Evolutionary conservation across 2,888 invertebrate genomes (phyloP).

Genomic region (Nemoura dubitans): DNA sequence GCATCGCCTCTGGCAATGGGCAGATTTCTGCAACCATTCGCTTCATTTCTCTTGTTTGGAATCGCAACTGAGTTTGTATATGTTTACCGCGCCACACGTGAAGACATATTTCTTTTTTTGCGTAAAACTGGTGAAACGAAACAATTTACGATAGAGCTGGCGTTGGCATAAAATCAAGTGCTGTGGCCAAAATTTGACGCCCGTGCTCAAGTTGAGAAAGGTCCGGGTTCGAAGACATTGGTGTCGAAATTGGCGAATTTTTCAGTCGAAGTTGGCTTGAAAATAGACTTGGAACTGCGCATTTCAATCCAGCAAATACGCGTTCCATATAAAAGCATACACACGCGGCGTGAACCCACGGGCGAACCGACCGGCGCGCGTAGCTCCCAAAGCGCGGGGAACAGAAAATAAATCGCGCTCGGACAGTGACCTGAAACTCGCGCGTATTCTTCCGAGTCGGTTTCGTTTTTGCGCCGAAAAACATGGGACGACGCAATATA

Average conservation of each 20-base stretch:
- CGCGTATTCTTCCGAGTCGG: not conserved
- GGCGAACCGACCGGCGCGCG: not conserved
- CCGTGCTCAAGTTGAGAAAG: not conserved
- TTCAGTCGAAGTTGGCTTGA: not conserved
- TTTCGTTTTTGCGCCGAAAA: not conserved
- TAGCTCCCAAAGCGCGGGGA: not conserved
- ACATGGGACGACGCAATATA: too few species aligned
- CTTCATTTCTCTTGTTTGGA: too few species aligned
- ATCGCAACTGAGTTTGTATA: too few species aligned
- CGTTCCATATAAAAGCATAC: not conserved
- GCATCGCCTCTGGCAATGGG: too few species aligned
- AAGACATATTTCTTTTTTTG: not conserved
- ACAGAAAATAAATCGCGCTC: not conserved
- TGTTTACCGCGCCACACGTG: too few species aligned
- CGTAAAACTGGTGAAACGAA: not conserved
- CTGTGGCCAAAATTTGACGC: not conserved
- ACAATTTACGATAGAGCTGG: not conserved
- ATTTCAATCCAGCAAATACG: not conserved
- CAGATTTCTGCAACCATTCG: too few species aligned
- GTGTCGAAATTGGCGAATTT: not conserved
- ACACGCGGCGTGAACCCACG: not conserved
- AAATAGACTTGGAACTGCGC: not conserved
- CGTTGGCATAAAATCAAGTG: not conserved
- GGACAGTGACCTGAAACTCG: not conserved
- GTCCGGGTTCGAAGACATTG: conserved; percentile 1